Base-by-base conservation (phyloP, 30 jellyfish, hydroid and myxozoan genomes). In the Aurelia coerulea region DNA sequence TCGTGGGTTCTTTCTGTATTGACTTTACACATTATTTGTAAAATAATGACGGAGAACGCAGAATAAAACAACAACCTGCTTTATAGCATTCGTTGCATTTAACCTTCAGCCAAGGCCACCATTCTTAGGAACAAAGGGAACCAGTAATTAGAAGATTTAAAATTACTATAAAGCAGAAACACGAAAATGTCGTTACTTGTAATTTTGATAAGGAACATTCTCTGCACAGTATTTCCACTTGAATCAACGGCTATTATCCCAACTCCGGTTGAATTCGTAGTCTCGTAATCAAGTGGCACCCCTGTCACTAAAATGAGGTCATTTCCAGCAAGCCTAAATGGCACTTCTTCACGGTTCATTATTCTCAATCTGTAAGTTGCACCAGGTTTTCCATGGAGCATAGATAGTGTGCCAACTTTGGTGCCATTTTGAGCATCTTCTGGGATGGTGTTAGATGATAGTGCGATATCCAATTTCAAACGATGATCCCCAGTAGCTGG, bases 391-490 rank as follows among this genome's bases (percentile, higher is more conserved):
- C 76, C 76, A 35, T 85, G 64, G 68, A 85, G 76, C 56, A 85
- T 75, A 1, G 83, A 42, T 0, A 85, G 63, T 10, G 78, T 67
- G 23, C 94, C 94, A 39, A 85, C 49, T 65, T 34, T 65, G 5
- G 94, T 85, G 15, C 94, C 94, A 74, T 85, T 85, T 2, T 68
- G 74, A 23, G 94, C 94, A 53, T 85, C 83, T 65, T 85, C 94
- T 13, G 67, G 54, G 65, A 85, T 29, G 42, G 42, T 39, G 14
- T 85, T 85, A 16, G 94, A 85, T 17, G 94, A 74, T 59, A 85
- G 41, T 62, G 88, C 83, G 17, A 85, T 74, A 65, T 71, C 78
- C 11, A 76, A 67, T 37, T 53, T 32, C 60, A 85, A 73, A 54
- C 94, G 88, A n/a, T 23, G 76, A 34, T 85, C 94, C 2, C 84